Evolutionary conservation across 2,113 vertebrate species (phyloP).

Genomic region (Epinephelus lanceolatus): DNA sequence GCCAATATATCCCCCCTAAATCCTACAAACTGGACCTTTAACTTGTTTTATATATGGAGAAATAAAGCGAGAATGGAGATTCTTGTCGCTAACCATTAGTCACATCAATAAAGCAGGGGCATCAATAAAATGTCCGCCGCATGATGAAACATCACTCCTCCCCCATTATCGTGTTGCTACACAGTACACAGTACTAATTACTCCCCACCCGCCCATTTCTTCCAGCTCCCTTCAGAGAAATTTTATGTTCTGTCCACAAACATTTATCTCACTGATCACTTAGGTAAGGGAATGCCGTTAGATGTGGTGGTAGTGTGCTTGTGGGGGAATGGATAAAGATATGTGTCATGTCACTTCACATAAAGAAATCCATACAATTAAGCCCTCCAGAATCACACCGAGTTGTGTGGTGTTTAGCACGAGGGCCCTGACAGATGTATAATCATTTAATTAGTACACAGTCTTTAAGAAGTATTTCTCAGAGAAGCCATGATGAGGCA

Average conservation of each 20-base stretch:
- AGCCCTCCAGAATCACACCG: too few relatives aligned
- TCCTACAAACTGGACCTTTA: too few relatives aligned
- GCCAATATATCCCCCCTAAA: too few relatives aligned
- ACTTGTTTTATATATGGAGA: too few relatives aligned
- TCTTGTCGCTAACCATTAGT: too few relatives aligned
- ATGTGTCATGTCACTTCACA: slow-evolving; percentile 48
- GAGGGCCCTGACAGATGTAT: too few relatives aligned
- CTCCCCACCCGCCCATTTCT: slow-evolving; percentile 20
- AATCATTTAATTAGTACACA: not conserved
- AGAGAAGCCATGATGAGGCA: slow-evolving; percentile 29
- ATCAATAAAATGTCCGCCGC: slow-evolving; percentile 33
- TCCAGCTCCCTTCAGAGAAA: slow-evolving; percentile 12
- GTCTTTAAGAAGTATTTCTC: slow-evolving; percentile 35
- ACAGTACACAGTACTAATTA: slow-evolving; percentile 60
- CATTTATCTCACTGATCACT: slow-evolving; percentile 44
- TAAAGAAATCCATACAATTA: slow-evolving; percentile 49
- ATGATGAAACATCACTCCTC: not conserved
- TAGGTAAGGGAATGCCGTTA: slow-evolving; percentile 10
- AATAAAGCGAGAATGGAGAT: too few relatives aligned
- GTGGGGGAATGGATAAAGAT: slow-evolving; percentile 49
- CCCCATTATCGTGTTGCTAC: too few relatives aligned
- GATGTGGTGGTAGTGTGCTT: slow-evolving; percentile 28
- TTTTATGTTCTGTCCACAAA: slow-evolving; percentile 29
- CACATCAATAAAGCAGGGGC: slow-evolving; percentile 36
- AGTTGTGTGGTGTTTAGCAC: too few relatives aligned